Percentiles rank a stretch among this genome's conserved stretches.
These are phyloP conservation scores for Syngnathus scovelli DNA, from an alignment of 2,113 vertebrate species.

Conservation along the genomic window DNA sequence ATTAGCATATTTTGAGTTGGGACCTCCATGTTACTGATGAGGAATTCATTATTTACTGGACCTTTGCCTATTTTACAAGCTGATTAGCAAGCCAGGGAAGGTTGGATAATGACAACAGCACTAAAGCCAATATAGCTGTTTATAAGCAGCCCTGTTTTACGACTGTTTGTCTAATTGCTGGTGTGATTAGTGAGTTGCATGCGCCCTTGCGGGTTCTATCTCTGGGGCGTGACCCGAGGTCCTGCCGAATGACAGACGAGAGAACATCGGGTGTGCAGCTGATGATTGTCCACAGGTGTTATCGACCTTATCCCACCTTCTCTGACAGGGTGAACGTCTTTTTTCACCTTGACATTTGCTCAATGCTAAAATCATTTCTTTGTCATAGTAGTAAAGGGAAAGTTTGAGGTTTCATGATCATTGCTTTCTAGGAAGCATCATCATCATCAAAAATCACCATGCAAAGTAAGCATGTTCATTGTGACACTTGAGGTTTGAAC, in stretches of 20 bases:
- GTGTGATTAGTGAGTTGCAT: slow-evolving; percentile 67
- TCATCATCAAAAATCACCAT: not conserved
- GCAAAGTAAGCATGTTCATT: not conserved
- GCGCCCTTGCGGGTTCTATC: slow-evolving; percentile 40
- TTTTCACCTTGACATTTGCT: no score
- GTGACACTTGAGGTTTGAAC: not conserved
- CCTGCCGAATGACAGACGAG: slow-evolving; percentile 27
- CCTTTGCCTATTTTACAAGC: slow-evolving; percentile 28
- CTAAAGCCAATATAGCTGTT: slow-evolving; percentile 58
- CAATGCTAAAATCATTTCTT: no score
- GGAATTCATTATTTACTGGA: slow-evolving; percentile 49
- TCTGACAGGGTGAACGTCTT: slow-evolving; percentile 17
- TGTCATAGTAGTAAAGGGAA: no score
- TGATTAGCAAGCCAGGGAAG: slow-evolving; percentile 54
- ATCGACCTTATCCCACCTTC: slow-evolving; percentile 54
- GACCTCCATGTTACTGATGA: slow-evolving; percentile 54
- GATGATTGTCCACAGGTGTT: slow-evolving; percentile 49
- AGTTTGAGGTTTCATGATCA: no score
- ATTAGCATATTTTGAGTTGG: slow-evolving; percentile 20
- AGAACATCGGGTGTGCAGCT: slow-evolving; percentile 31
- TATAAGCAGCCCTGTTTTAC: slow-evolving; percentile 62
- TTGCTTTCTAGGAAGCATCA: no score
- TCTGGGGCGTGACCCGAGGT: slow-evolving; percentile 50
- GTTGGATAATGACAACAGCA: slow-evolving; percentile 52
- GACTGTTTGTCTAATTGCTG: slow-evolving; percentile 63